Conservation (phyloP, 2,113 vertebrate species). For the Turnix velox region DNA sequence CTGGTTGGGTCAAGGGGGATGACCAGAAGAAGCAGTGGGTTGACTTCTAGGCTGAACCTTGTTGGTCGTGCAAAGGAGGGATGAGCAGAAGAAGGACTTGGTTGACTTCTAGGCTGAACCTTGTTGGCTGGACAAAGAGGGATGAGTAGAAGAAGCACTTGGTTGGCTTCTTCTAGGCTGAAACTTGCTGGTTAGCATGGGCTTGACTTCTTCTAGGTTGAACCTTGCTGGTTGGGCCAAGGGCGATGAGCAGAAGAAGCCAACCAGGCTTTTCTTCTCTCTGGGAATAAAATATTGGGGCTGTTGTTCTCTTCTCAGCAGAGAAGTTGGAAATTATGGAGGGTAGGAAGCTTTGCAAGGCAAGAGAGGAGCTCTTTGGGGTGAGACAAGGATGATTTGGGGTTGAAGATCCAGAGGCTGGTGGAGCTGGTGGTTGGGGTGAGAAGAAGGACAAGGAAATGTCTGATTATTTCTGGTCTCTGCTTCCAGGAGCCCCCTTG, state of each 20-base stretch:
- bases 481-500: constrained; percentile 81
- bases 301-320: not conserved
- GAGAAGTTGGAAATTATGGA: not conserved
- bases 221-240: not conserved
- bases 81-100: no score
- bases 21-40: no score
- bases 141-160: no score
- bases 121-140: no score
- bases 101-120: no score
- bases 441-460: not conserved
- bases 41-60: no score
- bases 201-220: not conserved
- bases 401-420: not conserved
- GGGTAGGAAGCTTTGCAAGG: fast-evolving
- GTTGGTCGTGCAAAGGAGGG: no score
- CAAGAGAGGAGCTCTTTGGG: not conserved
- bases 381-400: not conserved
- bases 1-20: no score
- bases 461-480: not conserved
- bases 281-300: fast-evolving
- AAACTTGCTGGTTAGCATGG: no score
- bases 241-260: not conserved
- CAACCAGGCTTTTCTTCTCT: not conserved
- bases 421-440: not conserved
- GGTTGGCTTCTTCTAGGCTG: no score